Evolutionary conservation across 2,888 invertebrate genomes (phyloP), one percentile per base, ranked within the genome.

Genomic region (Drosophila rellima): DNA sequence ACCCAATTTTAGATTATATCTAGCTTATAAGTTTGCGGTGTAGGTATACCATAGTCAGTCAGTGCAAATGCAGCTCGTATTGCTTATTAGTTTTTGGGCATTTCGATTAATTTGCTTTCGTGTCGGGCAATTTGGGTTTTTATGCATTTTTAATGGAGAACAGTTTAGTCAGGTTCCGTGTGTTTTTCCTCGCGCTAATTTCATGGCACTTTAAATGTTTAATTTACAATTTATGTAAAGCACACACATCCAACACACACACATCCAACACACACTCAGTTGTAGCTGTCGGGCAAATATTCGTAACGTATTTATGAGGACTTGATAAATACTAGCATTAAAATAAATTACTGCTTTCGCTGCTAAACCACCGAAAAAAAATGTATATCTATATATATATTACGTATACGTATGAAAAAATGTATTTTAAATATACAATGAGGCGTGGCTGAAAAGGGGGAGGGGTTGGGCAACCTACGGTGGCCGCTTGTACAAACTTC

Each of bases 321-420:
- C 82, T 90, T 89, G 89, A 91, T 91, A 92, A 92, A 91, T 91
- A 91, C 89, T 84, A 80, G 80, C 91, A 92, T 92, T 92, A 91
- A 91, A 90, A 91, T 89, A 92, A 92, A 92, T 92, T 92, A 92
- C 90, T 85, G 82, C 88, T 88, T 89, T 75, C 64, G 55, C 70
- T 47, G 73, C 68, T 75, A 75, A 75, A 68, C 69, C 72, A 55
- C 45, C 45, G 48, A 51, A 57, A 66, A 51, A 47, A 29, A 57
- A 26, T 33, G 39, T 48, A 54, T 10, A 11, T 18, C 8, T 3
- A 20, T 5, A 26, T n/a, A 56, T 31, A 45, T 42, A 48, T 60
- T 51, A 37, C 51, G 26, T 52, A 50, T 35, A 35, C 35, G n/a
- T 23, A 39, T 18, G 51, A 68, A 78, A 82, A 82, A 79, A 72